Percentiles rank a stretch among this genome's conserved stretches.
phyloP scores from a whole-genome alignment of 2,888 invertebrate species.

The Scaptomyza reducta region DNA sequence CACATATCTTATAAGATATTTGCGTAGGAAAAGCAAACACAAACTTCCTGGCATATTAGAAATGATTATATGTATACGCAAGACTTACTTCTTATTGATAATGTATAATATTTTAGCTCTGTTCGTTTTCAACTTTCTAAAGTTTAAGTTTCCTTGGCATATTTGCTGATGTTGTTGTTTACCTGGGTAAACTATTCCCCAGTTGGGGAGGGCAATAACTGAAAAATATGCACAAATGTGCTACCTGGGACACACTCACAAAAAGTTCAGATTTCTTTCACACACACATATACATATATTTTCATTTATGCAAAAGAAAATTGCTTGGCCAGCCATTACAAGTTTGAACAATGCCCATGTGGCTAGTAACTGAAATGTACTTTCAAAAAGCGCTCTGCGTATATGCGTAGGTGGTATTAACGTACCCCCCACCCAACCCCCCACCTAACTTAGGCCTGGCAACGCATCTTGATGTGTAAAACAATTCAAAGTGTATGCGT shows the following conservation, averaged over 20 bases:
- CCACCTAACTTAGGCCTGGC: not conserved
- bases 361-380: not conserved
- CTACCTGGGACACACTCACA: conserved; percentile 3
- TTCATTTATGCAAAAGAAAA: conserved; percentile 11
- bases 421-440: not conserved
- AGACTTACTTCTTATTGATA: too few relatives aligned
- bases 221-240: conserved; percentile 19
- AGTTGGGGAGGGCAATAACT: conserved; percentile 10
- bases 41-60: not conserved
- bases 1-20: conserved; percentile 2
- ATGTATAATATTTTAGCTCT: not conserved
- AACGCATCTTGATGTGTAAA: not conserved
- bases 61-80: not conserved
- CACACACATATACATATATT: not conserved
- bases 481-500: conserved; percentile 18
- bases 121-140: not conserved
- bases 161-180: not conserved
- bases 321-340: conserved; percentile 8
- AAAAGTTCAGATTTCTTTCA: conserved; percentile 30
- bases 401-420: not conserved
- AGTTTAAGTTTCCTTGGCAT: not conserved
- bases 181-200: conserved; percentile 7
- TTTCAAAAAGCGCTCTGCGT: not conserved
- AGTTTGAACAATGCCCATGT: conserved; percentile 23
- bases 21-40: not conserved